Evolutionary conservation across 2,888 invertebrate species (phyloP).

Genomic region (Stenichneumon culpator): DNA sequence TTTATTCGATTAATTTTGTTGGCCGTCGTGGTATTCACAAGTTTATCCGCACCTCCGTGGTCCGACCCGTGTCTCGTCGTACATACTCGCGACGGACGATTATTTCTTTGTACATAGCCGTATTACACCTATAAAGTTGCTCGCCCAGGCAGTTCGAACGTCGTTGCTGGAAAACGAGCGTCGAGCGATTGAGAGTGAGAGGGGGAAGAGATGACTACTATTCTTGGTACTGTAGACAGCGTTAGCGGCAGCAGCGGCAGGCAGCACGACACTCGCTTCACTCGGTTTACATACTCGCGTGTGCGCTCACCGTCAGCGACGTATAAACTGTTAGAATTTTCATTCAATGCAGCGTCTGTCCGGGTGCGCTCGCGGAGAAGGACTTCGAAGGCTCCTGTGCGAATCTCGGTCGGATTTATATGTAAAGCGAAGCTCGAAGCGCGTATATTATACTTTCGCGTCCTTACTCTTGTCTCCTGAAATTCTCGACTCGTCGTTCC

Average conservation of each 20-base stretch:
- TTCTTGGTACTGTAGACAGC: constrained; percentile 67
- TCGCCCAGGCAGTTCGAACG: constrained; percentile 14
- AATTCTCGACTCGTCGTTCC: constrained; percentile 4
- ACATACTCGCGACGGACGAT: constrained; percentile 20
- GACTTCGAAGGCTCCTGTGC: constrained; percentile 69
- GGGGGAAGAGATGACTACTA: constrained; percentile 65
- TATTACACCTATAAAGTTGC: constrained; percentile 45
- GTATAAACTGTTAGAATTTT: constrained; percentile 79
- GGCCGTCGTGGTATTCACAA: background rate
- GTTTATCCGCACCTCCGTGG: constrained; percentile 8
- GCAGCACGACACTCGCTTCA: constrained; percentile 73
- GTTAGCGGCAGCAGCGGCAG: constrained; percentile 41
- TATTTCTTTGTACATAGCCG: constrained; percentile 60
- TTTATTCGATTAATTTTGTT: background rate
- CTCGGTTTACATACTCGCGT: constrained; percentile 68
- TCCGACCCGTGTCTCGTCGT: background rate
- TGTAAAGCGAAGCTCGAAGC: constrained; percentile 41
- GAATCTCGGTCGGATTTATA: constrained; percentile 33
- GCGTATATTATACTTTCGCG: constrained; percentile 18
- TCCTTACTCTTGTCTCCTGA: constrained; percentile 9
- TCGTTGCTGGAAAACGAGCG: constrained; percentile 44
- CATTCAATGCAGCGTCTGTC: constrained; percentile 82
- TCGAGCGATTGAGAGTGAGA: constrained; percentile 52
- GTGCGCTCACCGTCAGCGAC: constrained; percentile 54
- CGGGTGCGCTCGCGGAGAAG: constrained; percentile 81